Evolutionary conservation across 2,797 vertebrate species (phyloP), one percentile per base, ranked within the genome.

Genomic region (Glyptemys insculpta): DNA sequence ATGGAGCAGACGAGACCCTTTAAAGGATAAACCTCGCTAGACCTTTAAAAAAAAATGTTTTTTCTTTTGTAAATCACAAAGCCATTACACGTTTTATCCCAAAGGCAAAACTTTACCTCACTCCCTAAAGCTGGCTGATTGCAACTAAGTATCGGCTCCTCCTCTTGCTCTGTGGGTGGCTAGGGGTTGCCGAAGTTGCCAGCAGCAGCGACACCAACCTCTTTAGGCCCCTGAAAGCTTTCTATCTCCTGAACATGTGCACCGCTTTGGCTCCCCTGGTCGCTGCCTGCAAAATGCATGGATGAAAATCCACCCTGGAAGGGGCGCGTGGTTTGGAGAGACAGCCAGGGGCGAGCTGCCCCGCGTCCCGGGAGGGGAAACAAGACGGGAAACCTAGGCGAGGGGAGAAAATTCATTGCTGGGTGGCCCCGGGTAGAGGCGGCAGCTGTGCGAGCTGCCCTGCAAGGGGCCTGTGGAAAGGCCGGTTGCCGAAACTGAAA

Each of bases 181-280:
- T 1, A 2, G 6, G 47, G 6, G 18, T 15, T 12, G 81, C 14
- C 15, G 2, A 6, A 1, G 8, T 7, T 3, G 81, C 44, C 12
- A 41, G 65, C 72, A n/a, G 52, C 2, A 4, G 57, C 74, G 91
- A 74, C 86, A 2, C 0, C 29, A 0, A 4, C 2, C n/a, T 2
- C 31, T 2, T 4, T 6, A 79, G 81, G 85, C 7, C 74, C 53
- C 72, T 68, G 23, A 9, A 56, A 23, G 31, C 23, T 16, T 7
- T 8, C 1, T 10, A 54, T 21, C 19, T 8, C 53, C 53, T 1
- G 53, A 21, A 4, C 53, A 8, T 2, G 53, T 23, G 53, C 25
- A 88, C 95, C 96, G 57, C 79, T n/a, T 19, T 6, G 1, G 31
- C 47, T 6, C 52, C 29, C 10, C 15, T 4, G 16, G 62, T 6